phyloP scores from a whole-genome alignment of 1,140 invertebrate species.

The Drosophila kurseongensis region DNA sequence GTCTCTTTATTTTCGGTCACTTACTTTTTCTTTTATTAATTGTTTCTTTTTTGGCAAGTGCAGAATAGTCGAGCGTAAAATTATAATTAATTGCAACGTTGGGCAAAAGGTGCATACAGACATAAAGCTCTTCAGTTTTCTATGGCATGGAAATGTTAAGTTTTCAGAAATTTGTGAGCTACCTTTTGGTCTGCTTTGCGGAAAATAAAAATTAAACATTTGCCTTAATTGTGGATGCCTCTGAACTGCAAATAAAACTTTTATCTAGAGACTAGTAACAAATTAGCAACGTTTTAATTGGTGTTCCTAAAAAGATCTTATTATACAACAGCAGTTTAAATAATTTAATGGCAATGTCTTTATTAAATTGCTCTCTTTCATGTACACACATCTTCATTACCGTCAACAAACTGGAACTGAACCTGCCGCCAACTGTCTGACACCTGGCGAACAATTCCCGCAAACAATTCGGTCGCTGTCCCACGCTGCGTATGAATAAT shows the following conservation, averaged over 20 bases:
- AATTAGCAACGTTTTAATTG: not conserved
- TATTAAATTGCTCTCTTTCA: conserved; percentile 9
- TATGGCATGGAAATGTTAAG: conserved; percentile 18
- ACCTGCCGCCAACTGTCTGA: conserved; percentile 39
- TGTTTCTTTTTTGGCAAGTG: conserved; percentile 47
- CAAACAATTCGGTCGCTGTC: conserved; percentile 44
- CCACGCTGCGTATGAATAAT: conserved; percentile 76
- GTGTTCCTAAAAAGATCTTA: too few species aligned
- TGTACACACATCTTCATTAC: conserved; percentile 38
- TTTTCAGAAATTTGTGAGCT: conserved; percentile 7
- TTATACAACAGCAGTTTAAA: not conserved
- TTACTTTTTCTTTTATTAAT: not conserved
- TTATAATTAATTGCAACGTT: conserved; percentile 74
- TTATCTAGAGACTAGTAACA: not conserved
- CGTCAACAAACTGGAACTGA: conserved; percentile 21
- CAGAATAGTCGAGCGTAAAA: conserved; percentile 73
- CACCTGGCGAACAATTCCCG: conserved; percentile 61
- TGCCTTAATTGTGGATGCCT: conserved; percentile 6
- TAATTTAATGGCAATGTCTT: conserved; percentile 12
- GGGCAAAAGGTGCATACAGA: conserved; percentile 41
- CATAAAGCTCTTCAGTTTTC: conserved; percentile 23
- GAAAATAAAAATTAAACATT: not conserved
- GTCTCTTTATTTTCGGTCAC: not conserved
- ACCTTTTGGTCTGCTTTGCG: conserved; percentile 5
- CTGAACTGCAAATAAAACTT: not conserved